phyloP scores from a whole-genome alignment of 2,888 invertebrate genomes.

The Dexiosoma caninum region DNA sequence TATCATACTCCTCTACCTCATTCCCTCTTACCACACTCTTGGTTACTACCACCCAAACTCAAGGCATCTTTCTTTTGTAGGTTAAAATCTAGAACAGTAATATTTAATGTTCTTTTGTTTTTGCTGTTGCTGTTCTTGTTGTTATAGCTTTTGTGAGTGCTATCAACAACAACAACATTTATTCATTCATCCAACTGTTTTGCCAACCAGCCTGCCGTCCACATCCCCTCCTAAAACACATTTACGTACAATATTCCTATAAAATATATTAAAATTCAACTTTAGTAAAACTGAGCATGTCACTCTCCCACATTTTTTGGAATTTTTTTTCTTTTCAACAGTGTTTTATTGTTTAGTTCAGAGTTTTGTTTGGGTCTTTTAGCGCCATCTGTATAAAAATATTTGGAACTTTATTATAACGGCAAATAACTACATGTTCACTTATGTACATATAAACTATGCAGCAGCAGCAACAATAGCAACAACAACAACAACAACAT shows the following conservation, averaged over 20 bases:
- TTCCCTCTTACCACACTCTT: not conserved
- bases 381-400: constrained; percentile 69
- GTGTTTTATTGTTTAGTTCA: constrained; percentile 23
- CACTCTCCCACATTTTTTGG: constrained; percentile 55
- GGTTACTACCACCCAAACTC: not conserved
- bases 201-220: constrained; percentile 5
- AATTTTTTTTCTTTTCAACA: not conserved
- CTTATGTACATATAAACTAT: not conserved
- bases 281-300: constrained; percentile 56
- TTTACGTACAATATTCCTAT: not conserved
- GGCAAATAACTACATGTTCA: constrained; percentile 39
- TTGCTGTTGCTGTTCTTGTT: constrained; percentile 9
- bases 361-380: constrained; percentile 24
- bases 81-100: constrained; percentile 60
- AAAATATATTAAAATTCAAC: constrained; percentile 32
- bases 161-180: constrained; percentile 21
- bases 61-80: constrained; percentile 36
- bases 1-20: not conserved
- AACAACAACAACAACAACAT: not conserved
- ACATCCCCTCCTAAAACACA: constrained; percentile 17
- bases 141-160: not conserved
- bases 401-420: constrained; percentile 67
- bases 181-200: constrained; percentile 28
- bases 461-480: not conserved
- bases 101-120: constrained; percentile 36